Evolutionary conservation across 1,140 invertebrate species (phyloP), one percentile per base, ranked within the genome.

Genomic region (Bemisia tabaci): DNA sequence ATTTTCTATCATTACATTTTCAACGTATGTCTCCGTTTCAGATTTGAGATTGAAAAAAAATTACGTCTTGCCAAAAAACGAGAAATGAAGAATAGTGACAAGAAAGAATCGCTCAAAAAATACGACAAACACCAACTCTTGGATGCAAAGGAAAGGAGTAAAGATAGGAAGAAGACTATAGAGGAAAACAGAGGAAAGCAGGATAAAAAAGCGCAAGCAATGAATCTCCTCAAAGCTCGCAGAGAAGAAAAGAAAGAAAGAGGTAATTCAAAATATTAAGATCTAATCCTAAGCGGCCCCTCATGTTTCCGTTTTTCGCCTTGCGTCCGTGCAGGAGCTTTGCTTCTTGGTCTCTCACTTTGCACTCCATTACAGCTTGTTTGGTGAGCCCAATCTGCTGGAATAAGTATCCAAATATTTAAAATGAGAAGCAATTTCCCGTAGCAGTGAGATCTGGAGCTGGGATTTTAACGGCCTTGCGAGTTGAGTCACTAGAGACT

Each of bases 31-130:
- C 33, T 48, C 33, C 17, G 33, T 74, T 75, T 59, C 70, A 89
- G 94, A 74, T 97, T 96, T 86, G 95, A 97, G 77, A 98, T 98
- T 66, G 92, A 98, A 73, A 89, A 95, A 68, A 98, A 98, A 76
- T 77, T 98, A 9, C 83, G 91, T 62, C 81, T 93, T 71, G 92
- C 90, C 0, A 90, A 89, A 65, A 92, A 93, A 68, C 86, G 88
- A 58, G 90, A 92, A 77, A 79, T 88, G 70, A 86, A 85, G 64
- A 87, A 85, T 75, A 71, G 81, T 77, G 80, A 77, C 70, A 78
- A 70, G 75, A 78, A 72, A 68, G 75, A 72, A 73, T 77, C 74
- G 69, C 48, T 73, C 62, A 75, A 79, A 17, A 77, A 76, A 25
- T 79, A 81, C 67, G 77, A 79, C 62, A 85, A 77, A 22, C 62